These are phyloP conservation scores for Glaucopsyche alexis DNA, from an alignment of 2,888 invertebrate genomes.

Conservation along the genomic window DNA sequence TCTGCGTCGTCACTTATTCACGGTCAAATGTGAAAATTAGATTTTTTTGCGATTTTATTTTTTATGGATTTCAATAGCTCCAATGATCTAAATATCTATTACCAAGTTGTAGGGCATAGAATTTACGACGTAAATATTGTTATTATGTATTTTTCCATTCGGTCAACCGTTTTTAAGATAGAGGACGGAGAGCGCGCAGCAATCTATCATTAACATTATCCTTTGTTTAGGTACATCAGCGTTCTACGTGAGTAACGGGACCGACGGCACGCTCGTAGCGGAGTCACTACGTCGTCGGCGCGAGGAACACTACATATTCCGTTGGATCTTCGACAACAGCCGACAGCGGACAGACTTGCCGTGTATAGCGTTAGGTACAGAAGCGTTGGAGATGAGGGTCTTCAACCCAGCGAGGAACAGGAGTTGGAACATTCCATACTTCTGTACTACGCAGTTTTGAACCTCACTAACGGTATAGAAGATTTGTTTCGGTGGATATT, in stretches of 20 bases:
- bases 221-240: conserved; percentile 39
- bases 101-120: too few species aligned
- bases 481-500: too few species aligned
- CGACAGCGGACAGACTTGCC: conserved; percentile 41
- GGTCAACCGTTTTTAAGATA: too few species aligned
- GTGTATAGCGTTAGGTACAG: conserved; percentile 3
- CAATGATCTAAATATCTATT: too few species aligned
- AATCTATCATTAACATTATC: neutral
- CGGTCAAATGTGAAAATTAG: too few species aligned
- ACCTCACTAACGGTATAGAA: neutral
- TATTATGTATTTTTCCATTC: too few species aligned
- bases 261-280: conserved; percentile 43
- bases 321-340: conserved; percentile 57
- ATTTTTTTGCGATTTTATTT: too few species aligned
- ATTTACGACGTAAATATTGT: too few species aligned
- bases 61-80: too few species aligned
- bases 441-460: conserved; percentile 22
- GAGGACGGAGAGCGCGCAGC: too few species aligned
- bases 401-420: neutral
- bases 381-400: conserved; percentile 34
- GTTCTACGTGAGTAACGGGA: conserved; percentile 47
- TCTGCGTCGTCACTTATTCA: too few species aligned
- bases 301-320: conserved; percentile 46
- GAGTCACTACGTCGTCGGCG: conserved; percentile 39
- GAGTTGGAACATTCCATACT: neutral